Conservation (phyloP, 2,888 invertebrate species). For the Eurytoma californica region DNA sequence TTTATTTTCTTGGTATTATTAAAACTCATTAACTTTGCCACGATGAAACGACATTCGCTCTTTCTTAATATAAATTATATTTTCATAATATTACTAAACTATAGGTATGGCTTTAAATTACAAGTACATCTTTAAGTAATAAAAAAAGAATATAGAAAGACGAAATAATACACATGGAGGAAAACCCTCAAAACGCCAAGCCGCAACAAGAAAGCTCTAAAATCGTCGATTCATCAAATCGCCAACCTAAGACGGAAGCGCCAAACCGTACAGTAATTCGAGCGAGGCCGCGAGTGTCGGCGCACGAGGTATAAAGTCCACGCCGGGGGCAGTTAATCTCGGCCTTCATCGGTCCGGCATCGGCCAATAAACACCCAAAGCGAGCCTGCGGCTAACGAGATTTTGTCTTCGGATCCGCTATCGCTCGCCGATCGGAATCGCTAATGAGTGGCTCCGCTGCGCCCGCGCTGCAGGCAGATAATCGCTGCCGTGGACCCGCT, state of each 20-base stretch:
- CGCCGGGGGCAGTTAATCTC: too few species aligned
- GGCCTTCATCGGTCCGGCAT: too few species aligned
- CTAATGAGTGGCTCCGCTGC: slow-evolving; percentile 56
- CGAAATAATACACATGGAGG: too few species aligned
- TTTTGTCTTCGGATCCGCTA: slow-evolving; percentile 59
- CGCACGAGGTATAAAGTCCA: too few species aligned
- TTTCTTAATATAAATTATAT: too few species aligned
- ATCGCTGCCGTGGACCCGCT: slow-evolving; percentile 35
- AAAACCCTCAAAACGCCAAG: background rate
- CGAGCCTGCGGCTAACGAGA: slow-evolving; percentile 32
- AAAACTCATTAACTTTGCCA: too few species aligned
- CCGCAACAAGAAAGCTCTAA: background rate
- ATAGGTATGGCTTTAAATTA: too few species aligned
- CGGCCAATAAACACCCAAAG: background rate
- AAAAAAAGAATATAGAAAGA: too few species aligned
- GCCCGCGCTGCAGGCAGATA: slow-evolving; percentile 40
- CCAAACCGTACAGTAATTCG: background rate
- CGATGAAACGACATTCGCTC: too few species aligned
- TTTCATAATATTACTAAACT: too few species aligned
- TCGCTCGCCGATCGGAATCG: slow-evolving; percentile 60
- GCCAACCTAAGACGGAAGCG: background rate
- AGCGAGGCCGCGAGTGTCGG: background rate
- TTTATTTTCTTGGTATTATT: too few species aligned
- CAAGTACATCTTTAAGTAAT: too few species aligned
- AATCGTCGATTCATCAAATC: background rate